Base-by-base conservation (phyloP, 1,140 invertebrate species). In the Hylyphantes graminicola region DNA sequence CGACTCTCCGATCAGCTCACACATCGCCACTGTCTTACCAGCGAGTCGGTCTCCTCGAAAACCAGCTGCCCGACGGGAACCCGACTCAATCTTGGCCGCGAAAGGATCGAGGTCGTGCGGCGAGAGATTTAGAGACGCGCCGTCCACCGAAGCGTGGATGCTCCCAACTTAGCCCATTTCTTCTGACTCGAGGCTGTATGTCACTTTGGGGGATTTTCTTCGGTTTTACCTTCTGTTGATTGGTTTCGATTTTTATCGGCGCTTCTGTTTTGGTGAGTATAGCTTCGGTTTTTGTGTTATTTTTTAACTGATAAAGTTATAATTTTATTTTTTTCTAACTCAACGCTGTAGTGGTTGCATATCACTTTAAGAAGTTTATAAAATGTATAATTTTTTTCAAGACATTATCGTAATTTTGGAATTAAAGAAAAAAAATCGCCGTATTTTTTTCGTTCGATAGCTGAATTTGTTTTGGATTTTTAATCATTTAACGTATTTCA, bases 141-240 rank as follows among this genome's bases (percentile, higher is more conserved):
- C 57, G 48, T 55, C 21, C 15, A 76, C 64, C 70, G 74, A 76
- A 76, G 74, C 74, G 75, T 54, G 57, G 73, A 61, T n/a, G 63
- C 17, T 53, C 13, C 13, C 6, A 78, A 78, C 75, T 78, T 78
- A 63, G 75, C 75, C 75, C 75, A 78, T 10, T 63, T 75, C 57
- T 53, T 70, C 53, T 70, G 51, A 12, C 67, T 19, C 9, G 12
- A 19, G 51, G n/a, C 35, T 35, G 19, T 50, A 48, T 75, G 57
- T 75, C 73, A 61, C 48, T 73, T 55, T 19, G 15, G 70, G 21
- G 21, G 73, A 48, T 57, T 74, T 65, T 35, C 10, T 65, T 70
- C 67, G 51, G 55, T 75, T 75, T 75, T 75, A 61, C 73, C 73
- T 75, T 61, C 5, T 19, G 35, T 75, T 61, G 57, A 12, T 61